Base-by-base conservation (phyloP, 2,113 vertebrate species). In the Tenebrosternarchus preto region DNA sequence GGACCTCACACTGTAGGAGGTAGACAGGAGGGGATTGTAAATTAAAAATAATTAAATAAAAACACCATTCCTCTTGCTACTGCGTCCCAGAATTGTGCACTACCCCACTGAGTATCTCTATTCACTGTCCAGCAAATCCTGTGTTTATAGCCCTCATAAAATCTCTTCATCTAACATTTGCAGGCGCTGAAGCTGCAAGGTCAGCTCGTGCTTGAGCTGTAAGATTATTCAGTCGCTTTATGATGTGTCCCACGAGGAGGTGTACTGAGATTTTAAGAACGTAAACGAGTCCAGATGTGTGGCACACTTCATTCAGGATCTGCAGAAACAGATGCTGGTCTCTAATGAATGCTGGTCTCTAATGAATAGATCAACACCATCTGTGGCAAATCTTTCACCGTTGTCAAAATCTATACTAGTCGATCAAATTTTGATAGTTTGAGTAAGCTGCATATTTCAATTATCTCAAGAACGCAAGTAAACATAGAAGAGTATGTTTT, bases 281-380 rank as follows among this genome's bases (percentile, higher is more conserved):
- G 16, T 25, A 24, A 74, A 74, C 16, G 55, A 36, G 59, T 27
- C 61, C 63, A 66, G 57, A 24, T 75, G 73, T 66, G 27, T 61
- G 1, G 2, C 17, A 31, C 61, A 66, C 63, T 31, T 66, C 19
- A 66, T 1, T 15, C 25, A 64, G 12, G 31, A 31, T 15, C 11
- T 29, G 59, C 27, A n/a, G 1, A n/a, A 53, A 55, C 69, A 71
- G 68, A 71, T 4, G 24, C 9, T 72, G 39, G 3, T 39, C 36
- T 39, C 7, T 39, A 39, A 39, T 39, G 5, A 43, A 63, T 31
- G 27, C 19, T 61, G 22, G 0, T 11, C 22, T 16, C 25, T 75
- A 63, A 61, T 63, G 59, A 63, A 75, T 15, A 61, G 24, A 39
- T 76, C 39, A 27, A 0, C 43, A 53, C 74, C 74, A 50, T 76